Percentiles rank a stretch among this genome's conserved stretches.
Conservation (phyloP, 2,113 vertebrate species). For the Mesoclemmys tuberculata region DNA sequence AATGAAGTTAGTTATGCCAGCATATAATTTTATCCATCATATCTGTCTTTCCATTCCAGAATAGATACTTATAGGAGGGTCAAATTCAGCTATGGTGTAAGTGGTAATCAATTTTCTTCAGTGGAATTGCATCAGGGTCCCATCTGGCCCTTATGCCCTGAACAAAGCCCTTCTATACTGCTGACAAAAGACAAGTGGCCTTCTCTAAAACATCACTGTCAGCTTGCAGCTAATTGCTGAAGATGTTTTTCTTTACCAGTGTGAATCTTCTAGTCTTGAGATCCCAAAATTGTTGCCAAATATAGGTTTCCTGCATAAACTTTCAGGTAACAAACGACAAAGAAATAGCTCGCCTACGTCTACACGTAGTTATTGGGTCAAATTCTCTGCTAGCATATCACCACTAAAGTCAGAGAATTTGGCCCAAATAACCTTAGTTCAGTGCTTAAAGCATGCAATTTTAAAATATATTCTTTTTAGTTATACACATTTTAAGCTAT, state of each 20-base stretch:
- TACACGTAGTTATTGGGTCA: neutral
- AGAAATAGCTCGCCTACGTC: neutral
- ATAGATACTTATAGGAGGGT: neutral
- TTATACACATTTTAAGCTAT: neutral
- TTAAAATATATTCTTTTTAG: neutral
- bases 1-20: neutral
- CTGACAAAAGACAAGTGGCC: neutral
- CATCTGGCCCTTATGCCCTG: rapidly evolving
- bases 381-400: neutral
- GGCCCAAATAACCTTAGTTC: neutral
- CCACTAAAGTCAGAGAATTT: neutral
- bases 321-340: neutral
- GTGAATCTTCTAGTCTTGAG: neutral
- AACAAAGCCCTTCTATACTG: rapidly evolving
- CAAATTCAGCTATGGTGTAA: neutral
- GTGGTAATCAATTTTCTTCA: neutral
- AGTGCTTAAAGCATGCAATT: neutral
- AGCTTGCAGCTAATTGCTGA: neutral
- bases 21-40: neutral
- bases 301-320: rapidly evolving
- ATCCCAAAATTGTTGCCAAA: neutral
- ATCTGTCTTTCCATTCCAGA: neutral
- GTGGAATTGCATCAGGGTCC: neutral
- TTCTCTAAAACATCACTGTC: neutral
- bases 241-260: rapidly evolving